These are phyloP conservation scores for Micrasema minimum DNA, from an alignment of 1,140 invertebrate genomes.

Conservation along the genomic window DNA sequence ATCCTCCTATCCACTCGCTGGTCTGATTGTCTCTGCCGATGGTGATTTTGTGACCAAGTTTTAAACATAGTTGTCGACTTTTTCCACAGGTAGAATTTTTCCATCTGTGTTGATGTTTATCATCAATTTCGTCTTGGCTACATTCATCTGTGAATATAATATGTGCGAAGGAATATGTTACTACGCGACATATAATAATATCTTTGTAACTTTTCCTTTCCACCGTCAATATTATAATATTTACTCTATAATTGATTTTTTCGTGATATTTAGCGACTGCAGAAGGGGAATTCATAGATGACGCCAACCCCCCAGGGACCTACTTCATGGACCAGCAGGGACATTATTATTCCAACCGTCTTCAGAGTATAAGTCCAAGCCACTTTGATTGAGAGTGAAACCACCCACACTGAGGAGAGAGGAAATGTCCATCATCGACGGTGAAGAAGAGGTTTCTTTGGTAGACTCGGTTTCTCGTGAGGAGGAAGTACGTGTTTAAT, in stretches of 20 bases:
- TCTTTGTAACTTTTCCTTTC: neutral
- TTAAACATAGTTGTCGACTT: neutral
- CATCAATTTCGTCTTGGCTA: no score
- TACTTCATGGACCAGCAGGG: conserved; percentile 83
- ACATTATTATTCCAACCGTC: conserved; percentile 79
- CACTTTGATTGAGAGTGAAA: conserved; percentile 4
- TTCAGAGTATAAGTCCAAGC: conserved; percentile 35
- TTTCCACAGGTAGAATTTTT: no score
- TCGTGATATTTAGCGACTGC: neutral
- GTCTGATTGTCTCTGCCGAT: no score
- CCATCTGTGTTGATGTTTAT: no score
- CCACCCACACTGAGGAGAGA: conserved; percentile 1
- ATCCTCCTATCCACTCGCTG: no score
- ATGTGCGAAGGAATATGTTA: neutral
- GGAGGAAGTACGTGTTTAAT: conserved; percentile 13
- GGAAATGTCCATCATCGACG: neutral
- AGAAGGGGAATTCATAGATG: conserved; percentile 60
- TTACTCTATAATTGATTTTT: no score
- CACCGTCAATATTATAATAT: no score
- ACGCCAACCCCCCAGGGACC: conserved; percentile 70
- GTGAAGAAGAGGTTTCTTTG: no score
- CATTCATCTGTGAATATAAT: neutral
- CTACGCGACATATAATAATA: neutral
- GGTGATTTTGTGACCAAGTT: neutral
- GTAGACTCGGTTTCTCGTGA: no score